Evolutionary conservation across 2,888 invertebrate species (phyloP), one percentile per base, ranked within the genome.

Genomic region (Mylabris sibirica): DNA sequence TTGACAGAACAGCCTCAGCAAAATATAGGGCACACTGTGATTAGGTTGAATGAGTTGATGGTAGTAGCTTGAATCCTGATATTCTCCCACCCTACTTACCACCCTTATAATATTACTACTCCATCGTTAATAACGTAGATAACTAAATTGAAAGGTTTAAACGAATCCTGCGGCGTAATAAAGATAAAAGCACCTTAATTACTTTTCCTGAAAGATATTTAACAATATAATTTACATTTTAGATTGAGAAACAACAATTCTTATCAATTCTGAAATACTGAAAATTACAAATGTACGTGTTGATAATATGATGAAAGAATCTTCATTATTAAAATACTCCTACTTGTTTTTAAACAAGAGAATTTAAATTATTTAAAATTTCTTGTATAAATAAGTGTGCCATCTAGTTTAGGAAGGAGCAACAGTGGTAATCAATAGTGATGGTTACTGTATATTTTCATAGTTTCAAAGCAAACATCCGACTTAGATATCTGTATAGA

Each of bases 1-100:
- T 74, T 72, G 74, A 74, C 70, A 72, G 69, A 69, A 67, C 69
- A 73, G 66, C 68, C 65, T 71, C 63, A 14, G 12, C 11, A 64
- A 24, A 53, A 57, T 57, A 57, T 26, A 57, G 26, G 26, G 26
- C 57, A 12, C 24, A 22, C 22, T 26, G 26, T 26, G 14, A 24
- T 57, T n/a, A 57, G 57, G 26, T 24, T 24, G 57, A n/a, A 24
- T 24, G 57, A n/a, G 14, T 5, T 57, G 14, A 4, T 22, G 9
- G 24, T 12, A 24, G 24, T 12, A 24, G 57, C 24, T 57, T 57
- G 49, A 49, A 49, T 49, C 49, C 20, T 49, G 20, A 49, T 49
- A 49, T 49, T 22, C 8, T 49, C 49, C 57, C 12, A 12, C 24
- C 4, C 44, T 44, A 38, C 38, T 12, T 8, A 38, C 12, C 8